phyloP scores from a whole-genome alignment of 2,888 invertebrate genomes.

The Tigriopus californicus region DNA sequence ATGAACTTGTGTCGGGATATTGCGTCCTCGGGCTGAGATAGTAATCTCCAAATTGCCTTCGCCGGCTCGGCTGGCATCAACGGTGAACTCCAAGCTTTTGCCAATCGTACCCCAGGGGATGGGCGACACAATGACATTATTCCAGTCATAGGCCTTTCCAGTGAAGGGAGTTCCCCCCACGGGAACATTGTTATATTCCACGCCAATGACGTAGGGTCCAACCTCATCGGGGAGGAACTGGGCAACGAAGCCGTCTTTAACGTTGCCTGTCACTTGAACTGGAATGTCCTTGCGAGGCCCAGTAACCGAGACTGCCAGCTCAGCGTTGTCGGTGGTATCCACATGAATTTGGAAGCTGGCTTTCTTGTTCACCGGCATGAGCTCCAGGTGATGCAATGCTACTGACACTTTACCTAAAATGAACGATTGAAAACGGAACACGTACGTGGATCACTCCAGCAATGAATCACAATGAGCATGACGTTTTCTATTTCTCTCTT shows the following conservation, averaged over 20 bases:
- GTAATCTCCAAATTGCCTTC: conserved; percentile 94
- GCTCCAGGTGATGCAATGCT: conserved; percentile 52
- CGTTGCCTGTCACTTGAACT: conserved; percentile 70
- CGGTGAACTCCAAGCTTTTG: conserved; percentile 79
- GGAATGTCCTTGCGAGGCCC: conserved; percentile 38
- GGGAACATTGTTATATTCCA: conserved; percentile 73
- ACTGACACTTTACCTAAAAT: conserved; percentile 42
- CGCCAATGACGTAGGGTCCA: conserved; percentile 76
- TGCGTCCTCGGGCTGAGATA: conserved; percentile 74
- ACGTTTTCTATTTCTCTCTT: conserved; percentile 19
- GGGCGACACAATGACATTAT: conserved; percentile 58
- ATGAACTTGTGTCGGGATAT: conserved; percentile 87
- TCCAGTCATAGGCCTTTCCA: conserved; percentile 77
- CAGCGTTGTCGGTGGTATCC: conserved; percentile 40
- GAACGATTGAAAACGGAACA: no score
- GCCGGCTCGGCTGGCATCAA: conserved; percentile 88
- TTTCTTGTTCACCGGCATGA: conserved; percentile 63
- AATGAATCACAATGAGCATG: no score
- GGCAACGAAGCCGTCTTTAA: conserved; percentile 66
- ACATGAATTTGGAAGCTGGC: conserved; percentile 61
- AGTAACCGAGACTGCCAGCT: conserved; percentile 68
- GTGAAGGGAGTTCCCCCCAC: conserved; percentile 48
- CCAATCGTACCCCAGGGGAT: conserved; percentile 67
- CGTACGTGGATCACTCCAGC: no score
- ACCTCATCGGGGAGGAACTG: conserved; percentile 81